Evolutionary conservation across 2,113 vertebrate genomes (phyloP).

Genomic region (Microcebus tavaratra): DNA sequence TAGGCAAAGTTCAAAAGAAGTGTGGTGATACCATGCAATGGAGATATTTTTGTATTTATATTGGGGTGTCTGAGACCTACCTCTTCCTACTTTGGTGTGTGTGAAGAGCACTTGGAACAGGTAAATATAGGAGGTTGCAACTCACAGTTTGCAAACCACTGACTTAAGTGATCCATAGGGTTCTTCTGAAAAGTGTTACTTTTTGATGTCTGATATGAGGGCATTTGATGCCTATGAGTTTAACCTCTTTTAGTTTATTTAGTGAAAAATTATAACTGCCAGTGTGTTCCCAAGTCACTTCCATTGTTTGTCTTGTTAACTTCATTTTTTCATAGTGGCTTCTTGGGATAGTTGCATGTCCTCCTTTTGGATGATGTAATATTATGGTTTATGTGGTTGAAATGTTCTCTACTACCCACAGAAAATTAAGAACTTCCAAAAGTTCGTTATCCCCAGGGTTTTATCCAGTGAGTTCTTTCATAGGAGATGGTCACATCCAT

Average conservation of each 20-base stretch:
- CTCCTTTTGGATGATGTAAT: conserved; percentile 38
- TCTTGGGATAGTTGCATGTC: conserved; percentile 29
- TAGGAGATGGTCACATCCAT: background rate
- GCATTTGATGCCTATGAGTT: background rate
- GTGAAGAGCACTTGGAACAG: too few species aligned
- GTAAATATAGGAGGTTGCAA: background rate
- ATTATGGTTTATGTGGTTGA: conserved; percentile 25
- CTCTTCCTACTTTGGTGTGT: background rate
- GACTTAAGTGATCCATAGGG: background rate
- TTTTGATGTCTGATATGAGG: background rate
- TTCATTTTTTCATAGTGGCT: background rate
- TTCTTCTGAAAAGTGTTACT: conserved; percentile 33
- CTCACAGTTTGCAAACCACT: background rate
- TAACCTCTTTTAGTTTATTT: background rate
- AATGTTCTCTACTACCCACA: background rate
- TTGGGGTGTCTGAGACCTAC: background rate
- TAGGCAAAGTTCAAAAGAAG: background rate
- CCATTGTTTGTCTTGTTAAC: conserved; percentile 15
- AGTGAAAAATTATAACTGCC: background rate
- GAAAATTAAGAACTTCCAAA: conserved; percentile 32
- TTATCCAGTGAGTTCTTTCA: background rate
- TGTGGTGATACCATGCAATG: background rate
- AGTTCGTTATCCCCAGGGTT: background rate
- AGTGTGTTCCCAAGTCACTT: background rate
- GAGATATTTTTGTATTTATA: background rate